Conservation (phyloP, 2,797 vertebrate species). For the Falco cherrug region DNA sequence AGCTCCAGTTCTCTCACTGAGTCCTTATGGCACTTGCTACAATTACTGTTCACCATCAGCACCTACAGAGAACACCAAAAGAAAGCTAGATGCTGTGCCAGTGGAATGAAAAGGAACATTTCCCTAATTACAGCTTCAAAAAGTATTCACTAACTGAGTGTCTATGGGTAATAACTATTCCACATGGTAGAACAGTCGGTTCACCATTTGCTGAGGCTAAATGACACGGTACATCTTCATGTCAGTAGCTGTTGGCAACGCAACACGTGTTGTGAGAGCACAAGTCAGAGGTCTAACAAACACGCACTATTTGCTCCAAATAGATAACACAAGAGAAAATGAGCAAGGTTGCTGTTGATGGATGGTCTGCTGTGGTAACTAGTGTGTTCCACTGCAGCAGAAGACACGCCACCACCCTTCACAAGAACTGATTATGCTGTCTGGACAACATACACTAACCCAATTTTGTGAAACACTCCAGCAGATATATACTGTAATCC, state of each 20-base stretch:
- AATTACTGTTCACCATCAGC: not conserved
- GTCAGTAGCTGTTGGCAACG: not conserved
- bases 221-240: not conserved
- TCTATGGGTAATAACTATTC: not conserved
- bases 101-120: not conserved
- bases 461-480: not conserved
- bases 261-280: not conserved
- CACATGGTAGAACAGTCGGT: not conserved
- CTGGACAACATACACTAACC: not conserved
- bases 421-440: not conserved
- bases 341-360: not conserved
- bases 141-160: not conserved
- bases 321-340: not conserved
- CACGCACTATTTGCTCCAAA: not conserved
- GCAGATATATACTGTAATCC: not conserved
- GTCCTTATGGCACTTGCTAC: not conserved
- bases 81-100: not conserved
- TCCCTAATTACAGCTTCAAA: conserved; percentile 16
- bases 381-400: not conserved
- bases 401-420: not conserved
- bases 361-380: not conserved
- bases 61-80: not conserved
- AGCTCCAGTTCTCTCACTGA: not conserved
- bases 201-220: conserved; percentile 1
- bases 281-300: not conserved